These are phyloP conservation scores for Drosophila rubida DNA, from an alignment of 2,888 invertebrate genomes.

Conservation along the genomic window DNA sequence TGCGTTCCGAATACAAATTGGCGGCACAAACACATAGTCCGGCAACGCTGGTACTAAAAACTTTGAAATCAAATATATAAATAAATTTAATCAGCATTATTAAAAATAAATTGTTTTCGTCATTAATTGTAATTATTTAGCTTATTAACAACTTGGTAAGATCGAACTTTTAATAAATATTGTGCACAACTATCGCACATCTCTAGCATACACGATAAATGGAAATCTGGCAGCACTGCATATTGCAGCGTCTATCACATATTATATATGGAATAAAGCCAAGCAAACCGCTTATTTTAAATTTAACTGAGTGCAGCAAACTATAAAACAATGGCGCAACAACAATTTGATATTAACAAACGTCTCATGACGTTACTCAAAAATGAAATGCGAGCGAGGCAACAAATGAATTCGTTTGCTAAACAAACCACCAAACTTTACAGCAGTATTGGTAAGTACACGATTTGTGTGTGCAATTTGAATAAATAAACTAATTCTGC, in stretches of 20 bases:
- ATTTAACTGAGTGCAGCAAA: not conserved
- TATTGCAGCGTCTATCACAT: slow-evolving; percentile 19
- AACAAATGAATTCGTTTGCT: slow-evolving; percentile 15
- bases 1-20: not conserved
- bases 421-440: slow-evolving; percentile 41
- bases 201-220: not conserved
- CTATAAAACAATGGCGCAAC: slow-evolving; percentile 15
- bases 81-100: not conserved
- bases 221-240: slow-evolving; percentile 38
- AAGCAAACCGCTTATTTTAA: slow-evolving; percentile 33
- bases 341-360: slow-evolving; percentile 24
- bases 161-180: too few species aligned
- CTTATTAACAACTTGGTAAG: too few species aligned
- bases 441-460: slow-evolving; percentile 34
- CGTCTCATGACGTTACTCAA: slow-evolving; percentile 41
- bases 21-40: not conserved
- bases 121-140: not conserved
- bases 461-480: not conserved
- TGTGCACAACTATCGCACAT: slow-evolving; percentile 3
- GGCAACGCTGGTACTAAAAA: not conserved
- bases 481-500: not conserved
- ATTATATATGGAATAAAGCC: slow-evolving; percentile 11
- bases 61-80: not conserved
- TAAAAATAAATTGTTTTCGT: not conserved
- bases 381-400: slow-evolving; percentile 30